Percentiles rank a stretch among this genome's conserved stretches.
These are phyloP conservation scores for Holacanthella duospinosa DNA, from an alignment of 2,888 invertebrate genomes.

Conservation along the genomic window DNA sequence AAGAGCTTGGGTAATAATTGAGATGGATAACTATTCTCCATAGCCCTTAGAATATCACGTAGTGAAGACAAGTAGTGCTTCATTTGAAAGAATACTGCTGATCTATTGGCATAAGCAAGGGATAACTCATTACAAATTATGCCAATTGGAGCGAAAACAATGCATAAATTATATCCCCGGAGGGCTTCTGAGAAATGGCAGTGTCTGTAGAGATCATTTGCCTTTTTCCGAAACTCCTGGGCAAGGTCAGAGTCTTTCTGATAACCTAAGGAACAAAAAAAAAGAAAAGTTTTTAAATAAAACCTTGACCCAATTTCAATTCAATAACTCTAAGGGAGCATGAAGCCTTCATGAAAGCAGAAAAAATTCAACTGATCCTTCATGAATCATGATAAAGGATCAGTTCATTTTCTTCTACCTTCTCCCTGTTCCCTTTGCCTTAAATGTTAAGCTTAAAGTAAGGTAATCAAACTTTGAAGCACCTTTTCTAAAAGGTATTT, in stretches of 20 bases:
- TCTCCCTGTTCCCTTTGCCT: too few relatives aligned
- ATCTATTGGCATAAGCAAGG: constrained; percentile 20
- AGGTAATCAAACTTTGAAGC: too few relatives aligned
- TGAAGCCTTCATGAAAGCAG: too few relatives aligned
- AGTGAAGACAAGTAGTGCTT: constrained; percentile 13
- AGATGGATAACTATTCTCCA: not conserved
- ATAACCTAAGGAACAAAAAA: not conserved
- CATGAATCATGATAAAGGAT: too few relatives aligned
- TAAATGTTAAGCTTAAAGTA: too few relatives aligned
- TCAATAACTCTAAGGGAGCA: too few relatives aligned
- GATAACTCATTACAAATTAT: constrained; percentile 7
- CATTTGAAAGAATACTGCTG: constrained; percentile 20
- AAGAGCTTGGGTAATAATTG: constrained; percentile 10
- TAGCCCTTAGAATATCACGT: constrained; percentile 15
- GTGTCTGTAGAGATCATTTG: constrained; percentile 23
- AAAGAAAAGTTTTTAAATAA: not conserved
- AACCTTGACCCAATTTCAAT: not conserved
- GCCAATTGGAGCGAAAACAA: constrained; percentile 18
- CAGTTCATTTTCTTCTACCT: too few relatives aligned
- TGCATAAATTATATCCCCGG: constrained; percentile 24
- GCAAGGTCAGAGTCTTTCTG: constrained; percentile 13
- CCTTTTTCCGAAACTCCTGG: constrained; percentile 14
- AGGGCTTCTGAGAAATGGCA: constrained; percentile 19
- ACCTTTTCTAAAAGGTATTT: too few relatives aligned
- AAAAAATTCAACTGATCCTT: too few relatives aligned